Evolutionary conservation across 2,888 invertebrate species (phyloP), one percentile per base, ranked within the genome.

Genomic region (Tyria jacobaeae): DNA sequence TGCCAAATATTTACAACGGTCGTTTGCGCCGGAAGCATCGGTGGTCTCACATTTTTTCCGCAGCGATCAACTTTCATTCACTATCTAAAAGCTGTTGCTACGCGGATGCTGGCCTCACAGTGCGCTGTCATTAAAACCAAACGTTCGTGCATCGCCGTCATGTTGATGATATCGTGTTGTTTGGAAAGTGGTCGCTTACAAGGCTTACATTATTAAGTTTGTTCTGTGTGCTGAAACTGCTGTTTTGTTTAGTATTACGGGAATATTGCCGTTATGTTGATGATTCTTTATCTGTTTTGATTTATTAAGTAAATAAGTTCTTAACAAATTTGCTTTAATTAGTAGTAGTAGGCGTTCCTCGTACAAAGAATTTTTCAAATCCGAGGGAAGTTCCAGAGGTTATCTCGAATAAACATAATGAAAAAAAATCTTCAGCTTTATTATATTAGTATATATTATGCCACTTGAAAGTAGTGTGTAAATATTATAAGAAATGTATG

Each of bases 31-130:
- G 87, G 86, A 85, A 84, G 83, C 80, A 78, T 70, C 80, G 78
- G 66, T 73, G 78, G 79, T 82, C 81, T 85, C 85, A 83, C 84
- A 87, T 89, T 88, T 89, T 86, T 87, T 85, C 83, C 83, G 83
- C 82, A 82, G 79, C 83, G 88, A 89, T 90, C 89, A 92, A 94
- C 93, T 94, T 94, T 94, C 93, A 90, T 93, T 92, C 88, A 89
- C 85, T 82, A 84, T 86, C 89, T 88, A 89, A 89, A 89, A 88
- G 87, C 89, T 89, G 92, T 94, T 92, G 91, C 93, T 88, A 94
- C 81, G 92, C 93, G 93, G 93, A 94, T 91, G 88, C 90, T 86
- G 90, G 88, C 86, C 88, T 82, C 87, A 82, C 87, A 76, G 83
- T 83, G 86, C 84, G 85, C 88, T 84, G 90, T 87, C 89, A 89